Conservation (phyloP, 2,113 vertebrate species). For the Oryzias javanicus region DNA sequence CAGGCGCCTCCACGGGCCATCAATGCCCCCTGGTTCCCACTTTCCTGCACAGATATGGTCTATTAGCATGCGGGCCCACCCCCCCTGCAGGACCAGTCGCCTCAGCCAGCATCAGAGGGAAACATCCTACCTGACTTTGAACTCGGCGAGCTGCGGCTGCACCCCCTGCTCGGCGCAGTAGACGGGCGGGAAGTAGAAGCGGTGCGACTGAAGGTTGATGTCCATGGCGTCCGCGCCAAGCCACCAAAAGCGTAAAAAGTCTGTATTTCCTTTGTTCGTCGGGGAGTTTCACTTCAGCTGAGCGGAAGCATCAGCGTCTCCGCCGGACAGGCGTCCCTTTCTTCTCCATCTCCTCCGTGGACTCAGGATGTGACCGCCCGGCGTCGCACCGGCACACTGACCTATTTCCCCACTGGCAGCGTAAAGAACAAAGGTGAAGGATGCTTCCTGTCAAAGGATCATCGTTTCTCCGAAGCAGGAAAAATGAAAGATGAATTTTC, state of each 20-base stretch:
- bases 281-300: conserved; percentile 25
- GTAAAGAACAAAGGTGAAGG: conserved; percentile 57
- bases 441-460: conserved; percentile 10
- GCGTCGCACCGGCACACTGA: conserved; percentile 66
- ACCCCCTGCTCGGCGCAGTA: conserved; percentile 72
- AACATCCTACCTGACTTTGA: conserved; percentile 76
- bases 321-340: conserved; percentile 54
- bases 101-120: conserved; percentile 8
- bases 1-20: conserved; percentile 42
- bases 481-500: conserved; percentile 14
- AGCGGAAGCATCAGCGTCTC: conserved; percentile 37
- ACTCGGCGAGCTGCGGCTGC: conserved; percentile 69
- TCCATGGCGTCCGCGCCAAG: conserved; percentile 62
- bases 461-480: not conserved
- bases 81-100: conserved; percentile 60
- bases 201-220: conserved; percentile 76
- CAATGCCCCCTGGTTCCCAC: conserved; percentile 64
- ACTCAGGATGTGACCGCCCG: conserved; percentile 42
- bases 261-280: conserved; percentile 23
- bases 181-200: conserved; percentile 77
- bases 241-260: conserved; percentile 8
- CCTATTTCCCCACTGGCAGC: conserved; percentile 68
- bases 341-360: conserved; percentile 30
- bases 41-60: conserved; percentile 60
- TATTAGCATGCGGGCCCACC: conserved; percentile 70